Conservation (phyloP, 1,140 invertebrate species). For the Steinernema khuongi region DNA sequence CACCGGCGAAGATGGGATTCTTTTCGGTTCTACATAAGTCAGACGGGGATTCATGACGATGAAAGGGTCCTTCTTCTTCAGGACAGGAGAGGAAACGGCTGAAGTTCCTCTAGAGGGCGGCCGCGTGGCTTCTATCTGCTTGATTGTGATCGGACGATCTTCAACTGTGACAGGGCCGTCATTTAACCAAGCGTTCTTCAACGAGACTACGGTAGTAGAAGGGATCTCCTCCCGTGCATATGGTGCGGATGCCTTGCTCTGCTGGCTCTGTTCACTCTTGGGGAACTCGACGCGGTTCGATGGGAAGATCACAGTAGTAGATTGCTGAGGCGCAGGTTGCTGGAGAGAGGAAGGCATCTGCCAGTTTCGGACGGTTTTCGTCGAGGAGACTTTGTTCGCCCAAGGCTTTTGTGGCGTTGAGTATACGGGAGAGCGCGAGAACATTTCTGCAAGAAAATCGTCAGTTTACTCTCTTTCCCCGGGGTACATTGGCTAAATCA, state of each 20-base stretch:
- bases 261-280: not conserved
- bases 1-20: not conserved
- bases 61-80: not conserved
- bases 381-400: not conserved
- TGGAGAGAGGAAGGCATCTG: not conserved
- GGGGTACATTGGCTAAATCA: too few relatives aligned
- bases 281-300: not conserved
- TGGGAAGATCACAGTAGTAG: not conserved
- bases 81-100: not conserved
- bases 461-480: too few relatives aligned
- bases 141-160: not conserved
- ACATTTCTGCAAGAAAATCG: not conserved
- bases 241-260: not conserved
- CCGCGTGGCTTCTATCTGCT: not conserved
- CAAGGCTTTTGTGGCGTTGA: not conserved
- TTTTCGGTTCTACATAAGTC: not conserved
- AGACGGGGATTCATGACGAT: constrained; percentile 3
- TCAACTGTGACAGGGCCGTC: not conserved
- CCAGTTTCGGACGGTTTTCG: not conserved
- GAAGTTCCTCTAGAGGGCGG: not conserved
- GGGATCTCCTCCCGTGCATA: not conserved
- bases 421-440: not conserved
- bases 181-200: constrained; percentile 5
- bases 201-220: not conserved
- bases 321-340: not conserved